Evolutionary conservation across 2,113 vertebrate genomes (phyloP), one percentile per base, ranked within the genome.

Genomic region (Catharus minimus): DNA sequence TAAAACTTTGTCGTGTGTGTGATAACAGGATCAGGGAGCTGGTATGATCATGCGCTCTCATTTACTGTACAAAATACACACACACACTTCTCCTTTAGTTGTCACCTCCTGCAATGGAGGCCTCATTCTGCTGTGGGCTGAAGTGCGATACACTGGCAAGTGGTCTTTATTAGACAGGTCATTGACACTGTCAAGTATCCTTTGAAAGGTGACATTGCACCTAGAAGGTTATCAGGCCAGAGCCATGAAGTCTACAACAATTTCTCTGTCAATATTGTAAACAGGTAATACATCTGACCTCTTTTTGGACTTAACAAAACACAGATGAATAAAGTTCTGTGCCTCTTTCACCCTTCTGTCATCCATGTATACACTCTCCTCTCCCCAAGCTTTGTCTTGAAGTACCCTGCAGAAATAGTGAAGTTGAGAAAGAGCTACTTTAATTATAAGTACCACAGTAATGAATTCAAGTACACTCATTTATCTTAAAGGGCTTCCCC

Each of bases 381-480:
- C 82, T 38, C 38, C 38, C 58, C 50, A 93, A 83, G 89, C 93
- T 86, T 95, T 93, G 89, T 96, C 72, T 96, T 90, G 82, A 71
- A 96, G 88, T 86, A 95, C 92, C 36, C 92, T 53, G 86, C 58
- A 92, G 88, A 97, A 94, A 84, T 74, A 95, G 79, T 50, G 85
- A 97, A 97, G 95, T 97, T 96, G 94, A 93, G 93, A 96, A 97
- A 94, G 94, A 98, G 96, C 95, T 96, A 93, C 89, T 97, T 97
- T 98, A 98, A 97, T 97, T 97, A 94, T 88, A 97, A 98, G 97
- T 95, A 96, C 94, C 95, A 82, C 89, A 94, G 95, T 97, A 97
- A 98, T 95, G 96, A 97, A 97, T 97, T 98, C 98, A 98, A 98
- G 97, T 97, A 96, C 95, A 96, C 97, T 97, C 95, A 90, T 97